These are phyloP conservation scores for Siniperca knerii DNA, from an alignment of 2,113 vertebrate genomes.

Conservation along the genomic window DNA sequence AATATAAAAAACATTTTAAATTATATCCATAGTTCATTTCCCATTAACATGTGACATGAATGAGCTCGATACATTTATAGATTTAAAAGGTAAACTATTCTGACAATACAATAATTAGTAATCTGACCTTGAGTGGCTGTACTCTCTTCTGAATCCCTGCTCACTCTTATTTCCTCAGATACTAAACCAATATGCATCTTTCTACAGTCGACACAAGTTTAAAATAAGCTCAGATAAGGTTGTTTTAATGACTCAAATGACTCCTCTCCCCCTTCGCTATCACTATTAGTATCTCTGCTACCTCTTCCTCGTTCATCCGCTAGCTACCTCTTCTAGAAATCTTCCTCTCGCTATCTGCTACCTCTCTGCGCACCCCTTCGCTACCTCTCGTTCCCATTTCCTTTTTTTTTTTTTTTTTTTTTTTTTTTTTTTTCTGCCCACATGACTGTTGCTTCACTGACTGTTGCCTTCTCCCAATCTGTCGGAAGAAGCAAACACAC, in stretches of 20 bases:
- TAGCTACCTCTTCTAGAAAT: conserved; percentile 81
- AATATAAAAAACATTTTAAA: background rate
- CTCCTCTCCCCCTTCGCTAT: conserved; percentile 33
- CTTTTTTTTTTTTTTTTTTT: background rate
- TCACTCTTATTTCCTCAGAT: background rate
- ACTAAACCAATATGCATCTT: background rate
- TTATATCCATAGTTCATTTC: background rate
- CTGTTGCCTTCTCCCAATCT: conserved; percentile 50
- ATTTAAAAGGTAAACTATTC: background rate
- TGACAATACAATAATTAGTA: background rate
- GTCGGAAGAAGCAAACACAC: conserved; percentile 49
- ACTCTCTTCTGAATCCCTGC: background rate
- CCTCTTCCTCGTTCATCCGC: conserved; percentile 67
- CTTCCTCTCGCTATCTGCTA: conserved; percentile 71
- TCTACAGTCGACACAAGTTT: conserved; percentile 1
- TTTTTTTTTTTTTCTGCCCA: conserved; percentile 69
- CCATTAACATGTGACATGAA: background rate
- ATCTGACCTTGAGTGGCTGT: background rate
- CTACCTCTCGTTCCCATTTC: conserved; percentile 68
- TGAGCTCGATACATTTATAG: background rate
- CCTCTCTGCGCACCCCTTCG: conserved; percentile 67
- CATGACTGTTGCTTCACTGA: conserved; percentile 79
- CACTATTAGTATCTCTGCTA: conserved; percentile 76
- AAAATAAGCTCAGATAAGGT: background rate
- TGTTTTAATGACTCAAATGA: conserved; percentile 12